phyloP scores from a whole-genome alignment of 2,113 vertebrate genomes.

The Rousettus leschenaultii region DNA sequence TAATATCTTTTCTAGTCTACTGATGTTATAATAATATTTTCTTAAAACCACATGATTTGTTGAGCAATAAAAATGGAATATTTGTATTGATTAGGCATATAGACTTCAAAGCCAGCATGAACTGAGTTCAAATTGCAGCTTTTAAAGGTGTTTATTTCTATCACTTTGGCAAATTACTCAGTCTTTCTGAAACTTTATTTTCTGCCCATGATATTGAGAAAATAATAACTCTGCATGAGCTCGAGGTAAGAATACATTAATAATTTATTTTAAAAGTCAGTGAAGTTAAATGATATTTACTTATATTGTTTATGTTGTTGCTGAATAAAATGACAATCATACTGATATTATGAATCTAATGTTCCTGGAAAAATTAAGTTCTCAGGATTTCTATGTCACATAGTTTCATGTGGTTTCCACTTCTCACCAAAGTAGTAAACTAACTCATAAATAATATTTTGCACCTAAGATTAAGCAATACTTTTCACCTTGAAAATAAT shows the following conservation, averaged over 20 bases:
- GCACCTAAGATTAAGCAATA: neutral
- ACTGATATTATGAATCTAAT: neutral
- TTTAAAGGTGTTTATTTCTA: neutral
- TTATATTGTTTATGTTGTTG: neutral
- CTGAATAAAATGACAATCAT: neutral
- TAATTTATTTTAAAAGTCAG: neutral
- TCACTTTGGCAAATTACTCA: neutral
- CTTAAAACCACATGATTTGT: neutral
- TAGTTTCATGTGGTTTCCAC: neutral
- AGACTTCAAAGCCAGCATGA: neutral
- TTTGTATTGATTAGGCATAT: neutral
- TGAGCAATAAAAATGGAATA: neutral
- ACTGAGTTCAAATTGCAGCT: neutral
- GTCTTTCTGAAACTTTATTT: neutral
- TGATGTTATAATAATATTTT: neutral
- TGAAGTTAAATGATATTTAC: neutral
- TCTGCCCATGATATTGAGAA: neutral
- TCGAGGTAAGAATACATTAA: neutral
- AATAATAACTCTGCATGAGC: neutral
- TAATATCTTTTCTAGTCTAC: neutral
- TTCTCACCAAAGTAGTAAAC: neutral
- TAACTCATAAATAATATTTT: neutral
- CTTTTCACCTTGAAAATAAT: neutral
- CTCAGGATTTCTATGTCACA: neutral
- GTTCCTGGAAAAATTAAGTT: neutral